Percentiles rank a stretch among this genome's conserved stretches.
phyloP scores from a whole-genome alignment of 2,797 vertebrate genomes.

The Takifugu ocellatus region DNA sequence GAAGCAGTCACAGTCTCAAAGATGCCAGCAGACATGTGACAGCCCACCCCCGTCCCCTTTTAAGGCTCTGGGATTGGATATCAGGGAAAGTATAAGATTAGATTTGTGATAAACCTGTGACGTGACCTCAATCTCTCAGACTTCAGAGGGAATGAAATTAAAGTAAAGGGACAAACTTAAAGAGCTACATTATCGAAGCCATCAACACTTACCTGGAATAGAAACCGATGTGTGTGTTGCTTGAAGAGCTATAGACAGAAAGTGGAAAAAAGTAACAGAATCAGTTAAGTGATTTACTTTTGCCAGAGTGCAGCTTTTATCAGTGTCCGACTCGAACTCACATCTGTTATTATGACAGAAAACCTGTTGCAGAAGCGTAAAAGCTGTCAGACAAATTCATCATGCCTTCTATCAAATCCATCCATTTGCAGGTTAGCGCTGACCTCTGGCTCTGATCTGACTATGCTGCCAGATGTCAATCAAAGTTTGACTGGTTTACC shows the following conservation, averaged over 20 bases:
- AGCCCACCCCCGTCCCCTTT: constrained; percentile 46
- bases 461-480: constrained; percentile 44
- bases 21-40: constrained; percentile 57
- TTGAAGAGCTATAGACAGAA: constrained; percentile 33
- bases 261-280: neutral
- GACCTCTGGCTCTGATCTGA: constrained; percentile 2
- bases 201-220: constrained; percentile 33
- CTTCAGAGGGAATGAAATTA: constrained; percentile 25
- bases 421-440: constrained; percentile 41
- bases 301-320: constrained; percentile 2
- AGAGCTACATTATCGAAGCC: neutral
- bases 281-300: neutral
- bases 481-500: constrained; percentile 67
- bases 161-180: constrained; percentile 7
- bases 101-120: constrained; percentile 48
- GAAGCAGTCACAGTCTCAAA: constrained; percentile 32
- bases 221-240: constrained; percentile 18
- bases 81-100: constrained; percentile 68
- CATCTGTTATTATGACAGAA: neutral
- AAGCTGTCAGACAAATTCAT: constrained; percentile 22
- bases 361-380: constrained; percentile 23
- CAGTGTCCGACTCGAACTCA: neutral
- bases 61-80: constrained; percentile 56
- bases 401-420: constrained; percentile 43
- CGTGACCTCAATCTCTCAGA: constrained; percentile 43